Evolutionary conservation across 2,113 vertebrate species (phyloP).

Genomic region (Tachysurus vachellii): DNA sequence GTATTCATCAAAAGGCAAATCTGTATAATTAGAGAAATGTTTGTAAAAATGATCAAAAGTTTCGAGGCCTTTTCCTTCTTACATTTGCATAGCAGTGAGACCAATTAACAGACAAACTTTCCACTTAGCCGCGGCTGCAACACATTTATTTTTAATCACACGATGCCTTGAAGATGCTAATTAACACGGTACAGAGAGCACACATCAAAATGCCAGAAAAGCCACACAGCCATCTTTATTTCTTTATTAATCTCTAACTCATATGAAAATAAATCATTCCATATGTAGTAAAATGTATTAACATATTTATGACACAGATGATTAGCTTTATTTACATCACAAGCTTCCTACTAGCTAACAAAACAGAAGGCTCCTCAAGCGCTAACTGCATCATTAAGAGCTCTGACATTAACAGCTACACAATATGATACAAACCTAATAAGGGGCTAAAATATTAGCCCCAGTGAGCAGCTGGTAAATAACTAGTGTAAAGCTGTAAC

Average conservation of each 20-base stretch:
- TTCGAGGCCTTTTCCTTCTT: neutral
- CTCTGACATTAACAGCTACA: neutral
- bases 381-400: neutral
- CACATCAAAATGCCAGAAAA: neutral
- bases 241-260: neutral
- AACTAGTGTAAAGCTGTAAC: neutral
- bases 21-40: neutral
- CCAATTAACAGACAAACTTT: slow-evolving; percentile 5
- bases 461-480: neutral
- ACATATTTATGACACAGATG: neutral
- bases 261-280: neutral
- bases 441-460: neutral
- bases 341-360: neutral
- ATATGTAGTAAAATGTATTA: neutral
- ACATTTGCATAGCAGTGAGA: slow-evolving; percentile 3
- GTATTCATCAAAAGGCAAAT: neutral
- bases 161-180: neutral
- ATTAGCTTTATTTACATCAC: too few relatives aligned
- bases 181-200: neutral
- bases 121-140: neutral
- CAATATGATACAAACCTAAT: neutral
- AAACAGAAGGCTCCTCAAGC: neutral
- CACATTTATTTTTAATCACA: slow-evolving; percentile 13
- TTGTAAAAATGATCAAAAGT: neutral
- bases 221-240: neutral